Evolutionary conservation across 2,888 invertebrate species (phyloP).

Genomic region (Stegophylla sp.): DNA sequence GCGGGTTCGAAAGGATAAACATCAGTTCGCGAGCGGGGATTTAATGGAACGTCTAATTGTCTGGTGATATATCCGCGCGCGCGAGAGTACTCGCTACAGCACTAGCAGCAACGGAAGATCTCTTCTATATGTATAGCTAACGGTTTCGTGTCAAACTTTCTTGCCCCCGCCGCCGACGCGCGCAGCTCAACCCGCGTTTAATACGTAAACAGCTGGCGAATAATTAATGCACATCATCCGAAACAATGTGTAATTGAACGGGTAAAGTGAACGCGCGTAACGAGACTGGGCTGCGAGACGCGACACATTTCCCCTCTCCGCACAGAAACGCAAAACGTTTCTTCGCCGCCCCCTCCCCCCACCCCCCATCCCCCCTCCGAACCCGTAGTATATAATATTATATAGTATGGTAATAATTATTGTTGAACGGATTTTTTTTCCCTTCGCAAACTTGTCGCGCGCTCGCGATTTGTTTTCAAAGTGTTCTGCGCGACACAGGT

Average conservation of each 20-base stretch:
- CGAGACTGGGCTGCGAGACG: constrained; percentile 18
- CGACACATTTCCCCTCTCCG: not conserved
- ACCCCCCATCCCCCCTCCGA: not conserved
- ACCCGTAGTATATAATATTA: not conserved
- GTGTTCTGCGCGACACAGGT: not conserved
- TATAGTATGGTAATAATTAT: too few species aligned
- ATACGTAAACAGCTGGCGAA: constrained; percentile 47
- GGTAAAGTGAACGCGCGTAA: constrained; percentile 25
- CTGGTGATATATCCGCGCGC: not conserved
- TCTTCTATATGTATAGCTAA: too few species aligned
- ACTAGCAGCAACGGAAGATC: too few species aligned
- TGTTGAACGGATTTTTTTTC: constrained; percentile 40
- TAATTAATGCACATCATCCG: constrained; percentile 52
- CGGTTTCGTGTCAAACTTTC: constrained; percentile 48
- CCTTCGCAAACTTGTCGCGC: constrained; percentile 10
- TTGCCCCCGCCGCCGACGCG: not conserved
- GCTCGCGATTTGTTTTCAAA: constrained; percentile 33
- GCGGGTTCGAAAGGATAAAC: not conserved
- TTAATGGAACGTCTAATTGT: constrained; percentile 48
- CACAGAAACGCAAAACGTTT: too few species aligned
- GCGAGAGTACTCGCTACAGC: not conserved
- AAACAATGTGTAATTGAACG: constrained; percentile 54
- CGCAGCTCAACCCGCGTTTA: constrained; percentile 39
- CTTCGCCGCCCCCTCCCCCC: not conserved
- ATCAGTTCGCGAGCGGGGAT: not conserved